Evolutionary conservation across 2,797 vertebrate genomes (phyloP), one percentile per base, ranked within the genome.

Genomic region (Todus mexicanus): DNA sequence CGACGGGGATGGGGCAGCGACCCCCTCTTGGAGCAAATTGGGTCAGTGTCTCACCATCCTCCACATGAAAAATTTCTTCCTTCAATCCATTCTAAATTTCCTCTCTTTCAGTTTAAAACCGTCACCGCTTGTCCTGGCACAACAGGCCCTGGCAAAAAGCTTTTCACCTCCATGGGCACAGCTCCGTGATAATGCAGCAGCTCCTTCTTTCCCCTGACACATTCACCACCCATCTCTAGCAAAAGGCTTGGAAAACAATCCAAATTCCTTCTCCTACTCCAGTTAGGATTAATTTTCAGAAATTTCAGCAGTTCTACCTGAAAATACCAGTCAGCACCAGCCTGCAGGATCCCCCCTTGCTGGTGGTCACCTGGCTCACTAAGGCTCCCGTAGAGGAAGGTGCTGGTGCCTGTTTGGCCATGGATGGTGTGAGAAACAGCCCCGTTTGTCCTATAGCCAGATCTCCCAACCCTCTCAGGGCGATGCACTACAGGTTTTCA

Each of bases 381-480:
- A 63, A 47, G 11, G 11, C 19, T 90, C 43, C 48, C 48, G 3
- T 31, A 23, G 37, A 68, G 54, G 56, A n/a, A 69, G 45, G 35
- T 45, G 31, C 13, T 84, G 61, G 17, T 68, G 15, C 10, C 27
- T 29, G 12, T 33, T 83, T 26, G 40, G 10, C 35, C 27, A 8
- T 0, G 11, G 45, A 29, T 2, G 51, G 8, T 11, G 12, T 29
- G 51, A 48, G 22, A 29, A 79, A 43, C 47, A 2, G 5, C 21
- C 40, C 15, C 1, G 0, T 5, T 45, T 66, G 15, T 4, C 27
- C 16, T 19, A 3, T 2, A 31, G 10, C 60, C 38, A 12, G 1
- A 54, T 20, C 45, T 60, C 37, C 47, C 61, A 31, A 0, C 17
- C 6, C 7, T 2, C 33, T 2, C 40, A 7, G 29, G 1, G 4